Percentiles rank a stretch among this genome's conserved stretches.
These are phyloP conservation scores for Lasioglossum oenotherae DNA, from an alignment of 2,888 invertebrate species.

Conservation along the genomic window DNA sequence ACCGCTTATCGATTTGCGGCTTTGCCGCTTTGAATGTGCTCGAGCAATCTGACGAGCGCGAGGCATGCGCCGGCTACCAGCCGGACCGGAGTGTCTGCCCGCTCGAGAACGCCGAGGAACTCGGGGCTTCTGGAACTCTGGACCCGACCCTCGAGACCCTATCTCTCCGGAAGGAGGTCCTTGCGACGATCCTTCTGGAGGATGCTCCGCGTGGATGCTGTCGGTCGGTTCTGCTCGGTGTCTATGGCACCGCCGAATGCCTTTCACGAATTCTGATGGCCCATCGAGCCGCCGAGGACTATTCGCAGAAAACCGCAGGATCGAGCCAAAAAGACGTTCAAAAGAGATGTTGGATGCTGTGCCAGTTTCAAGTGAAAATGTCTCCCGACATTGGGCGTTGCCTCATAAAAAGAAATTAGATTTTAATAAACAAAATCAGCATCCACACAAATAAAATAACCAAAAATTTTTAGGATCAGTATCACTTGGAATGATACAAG, in stretches of 20 bases:
- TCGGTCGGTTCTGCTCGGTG: slow-evolving; percentile 19
- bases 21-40: slow-evolving; percentile 73
- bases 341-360: background rate
- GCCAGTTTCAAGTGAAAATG: background rate
- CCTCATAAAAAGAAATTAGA: background rate
- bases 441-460: background rate
- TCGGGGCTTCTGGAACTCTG: slow-evolving; percentile 61
- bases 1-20: slow-evolving; percentile 76
- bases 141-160: slow-evolving; percentile 19
- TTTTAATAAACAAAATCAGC: background rate
- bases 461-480: background rate
- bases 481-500: too few species aligned
- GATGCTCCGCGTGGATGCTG: slow-evolving; percentile 42
- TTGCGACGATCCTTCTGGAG: slow-evolving; percentile 43
- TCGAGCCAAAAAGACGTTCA: background rate
- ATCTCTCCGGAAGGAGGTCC: slow-evolving; percentile 43
- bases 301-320: background rate
- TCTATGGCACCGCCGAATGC: slow-evolving; percentile 18
- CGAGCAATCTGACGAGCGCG: slow-evolving; percentile 75
- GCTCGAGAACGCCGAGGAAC: slow-evolving; percentile 37
- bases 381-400: background rate
- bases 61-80: slow-evolving; percentile 70
- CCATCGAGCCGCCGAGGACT: background rate
- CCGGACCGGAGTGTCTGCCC: slow-evolving; percentile 55
- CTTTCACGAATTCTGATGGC: slow-evolving; percentile 36